These are phyloP conservation scores for Crypturellus tataupa DNA, from an alignment of 2,797 vertebrate species.

Conservation along the genomic window DNA sequence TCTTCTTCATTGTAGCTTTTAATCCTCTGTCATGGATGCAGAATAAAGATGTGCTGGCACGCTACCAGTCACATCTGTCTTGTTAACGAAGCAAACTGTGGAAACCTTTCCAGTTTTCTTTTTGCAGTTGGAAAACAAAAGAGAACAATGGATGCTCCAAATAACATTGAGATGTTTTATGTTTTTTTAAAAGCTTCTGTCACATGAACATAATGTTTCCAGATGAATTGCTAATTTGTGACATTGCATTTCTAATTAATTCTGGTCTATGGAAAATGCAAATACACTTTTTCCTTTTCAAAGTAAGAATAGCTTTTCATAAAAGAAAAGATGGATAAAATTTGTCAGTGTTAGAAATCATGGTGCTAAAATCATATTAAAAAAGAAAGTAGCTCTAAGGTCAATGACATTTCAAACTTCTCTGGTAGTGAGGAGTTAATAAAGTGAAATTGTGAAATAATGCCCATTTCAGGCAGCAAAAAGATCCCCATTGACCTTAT, in stretches of 20 bases:
- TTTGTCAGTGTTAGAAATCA: not conserved
- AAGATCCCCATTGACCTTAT: fast-evolving
- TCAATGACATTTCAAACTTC: not conserved
- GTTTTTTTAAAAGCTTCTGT: not conserved
- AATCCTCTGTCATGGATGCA: not conserved
- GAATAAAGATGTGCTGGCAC: not conserved
- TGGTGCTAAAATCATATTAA: not conserved
- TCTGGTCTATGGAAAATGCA: not conserved
- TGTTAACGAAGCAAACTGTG: conserved; percentile 9
- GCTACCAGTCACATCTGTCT: conserved; percentile 6
- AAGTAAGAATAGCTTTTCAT: not conserved
- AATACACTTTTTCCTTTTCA: not conserved
- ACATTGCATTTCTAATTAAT: conserved; percentile 10
- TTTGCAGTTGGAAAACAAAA: conserved; percentile 22
- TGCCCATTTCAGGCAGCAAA: not conserved
- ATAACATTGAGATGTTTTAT: not conserved
- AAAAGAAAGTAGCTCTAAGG: not conserved
- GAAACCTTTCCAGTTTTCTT: conserved; percentile 31
- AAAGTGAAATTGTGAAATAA: not conserved
- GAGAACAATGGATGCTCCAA: not conserved
- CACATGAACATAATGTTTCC: not conserved
- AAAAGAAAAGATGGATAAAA: not conserved
- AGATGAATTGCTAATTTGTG: not conserved
- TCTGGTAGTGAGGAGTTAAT: not conserved
- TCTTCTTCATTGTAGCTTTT: not conserved